These are phyloP conservation scores for Lutraria rhynchaena DNA, from an alignment of 1,140 invertebrate species.

Conservation along the genomic window DNA sequence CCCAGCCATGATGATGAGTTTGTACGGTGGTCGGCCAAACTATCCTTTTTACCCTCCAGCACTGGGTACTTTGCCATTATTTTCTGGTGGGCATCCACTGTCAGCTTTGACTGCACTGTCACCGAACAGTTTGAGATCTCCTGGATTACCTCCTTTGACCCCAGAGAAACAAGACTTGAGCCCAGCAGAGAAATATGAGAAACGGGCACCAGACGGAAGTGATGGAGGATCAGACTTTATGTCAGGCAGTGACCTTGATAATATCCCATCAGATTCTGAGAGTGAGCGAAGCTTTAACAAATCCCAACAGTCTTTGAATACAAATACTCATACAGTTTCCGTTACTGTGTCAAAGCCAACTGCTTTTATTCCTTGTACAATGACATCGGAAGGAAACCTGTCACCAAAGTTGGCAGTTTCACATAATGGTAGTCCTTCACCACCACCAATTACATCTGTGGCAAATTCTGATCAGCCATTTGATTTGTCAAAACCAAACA, in stretches of 20 bases:
- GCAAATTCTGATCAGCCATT: constrained; percentile 56
- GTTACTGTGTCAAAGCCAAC: constrained; percentile 22
- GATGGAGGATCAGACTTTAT: constrained; percentile 60
- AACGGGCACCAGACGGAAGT: constrained; percentile 51
- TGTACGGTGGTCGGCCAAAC: constrained; percentile 76
- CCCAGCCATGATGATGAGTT: constrained; percentile 71
- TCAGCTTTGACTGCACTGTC: constrained; percentile 61
- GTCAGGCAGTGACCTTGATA: constrained; percentile 71
- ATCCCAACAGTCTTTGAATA: constrained; percentile 28
- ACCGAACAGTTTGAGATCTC: constrained; percentile 56
- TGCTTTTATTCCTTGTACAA: constrained; percentile 32
- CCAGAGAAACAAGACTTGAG: constrained; percentile 64
- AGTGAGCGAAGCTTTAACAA: constrained; percentile 63
- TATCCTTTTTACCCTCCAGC: constrained; percentile 77
- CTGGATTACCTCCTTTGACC: constrained; percentile 50
- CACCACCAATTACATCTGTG: background rate
- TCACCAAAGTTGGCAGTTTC: constrained; percentile 16
- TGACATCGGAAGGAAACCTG: constrained; percentile 1
- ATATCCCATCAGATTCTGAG: constrained; percentile 73
- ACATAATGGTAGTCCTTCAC: constrained; percentile 4
- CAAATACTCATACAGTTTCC: constrained; percentile 18
- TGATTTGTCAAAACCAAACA: constrained; percentile 67
- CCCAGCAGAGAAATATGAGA: constrained; percentile 58
- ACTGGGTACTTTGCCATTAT: constrained; percentile 52
- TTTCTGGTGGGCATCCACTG: constrained; percentile 59